These are phyloP conservation scores for Dilophus febrilis DNA, from an alignment of 2,888 invertebrate genomes.

Conservation along the genomic window DNA sequence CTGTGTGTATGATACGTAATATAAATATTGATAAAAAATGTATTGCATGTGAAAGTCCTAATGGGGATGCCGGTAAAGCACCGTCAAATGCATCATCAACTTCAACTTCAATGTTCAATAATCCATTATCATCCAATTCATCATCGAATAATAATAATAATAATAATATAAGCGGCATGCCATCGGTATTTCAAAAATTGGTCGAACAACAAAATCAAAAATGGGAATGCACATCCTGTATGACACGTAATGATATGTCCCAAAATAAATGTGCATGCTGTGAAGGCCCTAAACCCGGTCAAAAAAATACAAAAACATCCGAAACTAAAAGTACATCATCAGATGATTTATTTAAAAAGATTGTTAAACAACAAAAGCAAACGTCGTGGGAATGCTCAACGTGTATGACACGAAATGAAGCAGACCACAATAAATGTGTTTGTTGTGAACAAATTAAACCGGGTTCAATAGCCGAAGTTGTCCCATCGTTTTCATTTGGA, in stretches of 20 bases:
- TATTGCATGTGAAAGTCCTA: slow-evolving; percentile 35
- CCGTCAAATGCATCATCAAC: background rate
- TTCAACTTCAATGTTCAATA: background rate
- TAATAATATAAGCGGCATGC: too few relatives aligned
- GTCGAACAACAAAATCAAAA: slow-evolving; percentile 23
- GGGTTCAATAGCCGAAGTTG: slow-evolving; percentile 17
- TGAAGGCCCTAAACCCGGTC: slow-evolving; percentile 34
- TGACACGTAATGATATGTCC: slow-evolving; percentile 36
- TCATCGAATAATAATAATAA: too few relatives aligned
- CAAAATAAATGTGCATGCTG: slow-evolving; percentile 38
- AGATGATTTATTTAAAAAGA: slow-evolving; percentile 24
- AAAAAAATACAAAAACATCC: slow-evolving; percentile 4
- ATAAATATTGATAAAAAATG: slow-evolving; percentile 31
- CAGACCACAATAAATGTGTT: slow-evolving; percentile 32
- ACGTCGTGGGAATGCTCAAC: slow-evolving; percentile 40
- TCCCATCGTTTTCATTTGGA: slow-evolving; percentile 21
- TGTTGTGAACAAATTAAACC: slow-evolving; percentile 41
- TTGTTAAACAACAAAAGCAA: slow-evolving; percentile 21
- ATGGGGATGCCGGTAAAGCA: slow-evolving; percentile 18
- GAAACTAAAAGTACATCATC: slow-evolving; percentile 7
- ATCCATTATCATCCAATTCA: too few relatives aligned
- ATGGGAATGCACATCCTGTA: slow-evolving; percentile 47
- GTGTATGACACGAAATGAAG: slow-evolving; percentile 41
- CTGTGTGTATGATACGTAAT: slow-evolving; percentile 38
- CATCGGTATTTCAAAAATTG: background rate